Percentiles rank a stretch among this genome's conserved stretches.
Conservation (phyloP, 2,797 vertebrate species). For the Micropoecilia bifurca region DNA sequence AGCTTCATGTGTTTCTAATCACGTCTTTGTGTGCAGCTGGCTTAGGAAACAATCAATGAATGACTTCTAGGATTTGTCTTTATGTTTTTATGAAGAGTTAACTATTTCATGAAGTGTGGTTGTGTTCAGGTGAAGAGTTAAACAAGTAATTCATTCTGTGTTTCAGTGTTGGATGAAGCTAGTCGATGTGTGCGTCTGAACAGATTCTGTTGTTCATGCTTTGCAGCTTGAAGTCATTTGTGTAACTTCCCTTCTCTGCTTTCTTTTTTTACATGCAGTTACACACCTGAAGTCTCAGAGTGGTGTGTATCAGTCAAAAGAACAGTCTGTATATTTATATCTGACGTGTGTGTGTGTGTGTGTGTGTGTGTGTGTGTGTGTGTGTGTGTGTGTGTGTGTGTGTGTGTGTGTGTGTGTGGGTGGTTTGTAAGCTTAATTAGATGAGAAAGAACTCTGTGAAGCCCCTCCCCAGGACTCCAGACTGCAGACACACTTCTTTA, state of each 20-base stretch:
- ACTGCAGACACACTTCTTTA: slow-evolving; percentile 66
- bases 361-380: slow-evolving; percentile 6
- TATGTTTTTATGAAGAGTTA: neutral
- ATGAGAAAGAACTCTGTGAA: slow-evolving; percentile 57
- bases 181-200: neutral
- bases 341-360: neutral
- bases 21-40: slow-evolving; percentile 23
- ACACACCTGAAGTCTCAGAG: slow-evolving; percentile 37
- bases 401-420: neutral
- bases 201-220: slow-evolving; percentile 9
- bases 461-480: slow-evolving; percentile 55
- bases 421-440: slow-evolving; percentile 56
- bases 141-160: neutral
- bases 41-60: slow-evolving; percentile 26
- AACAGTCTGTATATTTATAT: slow-evolving; percentile 24
- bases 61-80: neutral
- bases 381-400: slow-evolving; percentile 2
- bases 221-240: slow-evolving; percentile 15
- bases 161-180: slow-evolving; percentile 1
- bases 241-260: slow-evolving; percentile 32
- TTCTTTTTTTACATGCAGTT: neutral
- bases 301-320: slow-evolving; percentile 19
- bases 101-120: neutral
- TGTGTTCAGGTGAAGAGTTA: neutral
- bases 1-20: slow-evolving; percentile 59